Evolutionary conservation across 2,113 vertebrate species (phyloP).

Genomic region (Rhipidura dahli): DNA sequence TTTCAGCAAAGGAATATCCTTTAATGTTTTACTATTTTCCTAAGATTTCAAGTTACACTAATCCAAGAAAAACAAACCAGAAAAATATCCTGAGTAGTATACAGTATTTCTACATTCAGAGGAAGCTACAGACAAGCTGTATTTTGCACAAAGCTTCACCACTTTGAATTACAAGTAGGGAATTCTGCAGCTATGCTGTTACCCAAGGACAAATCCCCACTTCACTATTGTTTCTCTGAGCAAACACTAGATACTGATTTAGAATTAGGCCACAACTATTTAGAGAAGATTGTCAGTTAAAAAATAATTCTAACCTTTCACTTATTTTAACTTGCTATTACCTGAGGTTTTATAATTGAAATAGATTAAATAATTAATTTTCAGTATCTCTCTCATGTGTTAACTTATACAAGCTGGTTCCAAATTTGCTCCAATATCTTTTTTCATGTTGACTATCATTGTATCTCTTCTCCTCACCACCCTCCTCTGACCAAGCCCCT

Average conservation of each 20-base stretch:
- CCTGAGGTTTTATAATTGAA: background rate
- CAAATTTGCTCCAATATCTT: background rate
- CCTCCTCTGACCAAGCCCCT: background rate
- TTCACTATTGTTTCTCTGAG: background rate
- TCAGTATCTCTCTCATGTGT: background rate
- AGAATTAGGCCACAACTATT: background rate
- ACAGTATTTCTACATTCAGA: background rate
- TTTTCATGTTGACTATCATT: background rate
- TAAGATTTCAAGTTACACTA: background rate
- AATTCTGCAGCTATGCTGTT: conserved; percentile 4
- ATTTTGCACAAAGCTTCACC: background rate
- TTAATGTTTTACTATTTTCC: background rate
- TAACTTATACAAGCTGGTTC: background rate
- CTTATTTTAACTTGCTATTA: background rate
- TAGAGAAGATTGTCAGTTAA: background rate
- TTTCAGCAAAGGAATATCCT: background rate
- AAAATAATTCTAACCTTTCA: background rate
- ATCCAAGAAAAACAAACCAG: background rate
- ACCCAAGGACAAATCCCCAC: background rate
- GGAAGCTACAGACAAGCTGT: background rate
- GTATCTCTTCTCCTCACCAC: background rate
- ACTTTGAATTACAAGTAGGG: background rate
- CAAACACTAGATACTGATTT: background rate
- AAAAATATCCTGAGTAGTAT: background rate
- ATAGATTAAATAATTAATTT: background rate